A percentile compares a stretch with the other conserved stretches of the same genome.
Conservation (phyloP, 2,113 vertebrate genomes). For the Lipophrys pholis region DNA sequence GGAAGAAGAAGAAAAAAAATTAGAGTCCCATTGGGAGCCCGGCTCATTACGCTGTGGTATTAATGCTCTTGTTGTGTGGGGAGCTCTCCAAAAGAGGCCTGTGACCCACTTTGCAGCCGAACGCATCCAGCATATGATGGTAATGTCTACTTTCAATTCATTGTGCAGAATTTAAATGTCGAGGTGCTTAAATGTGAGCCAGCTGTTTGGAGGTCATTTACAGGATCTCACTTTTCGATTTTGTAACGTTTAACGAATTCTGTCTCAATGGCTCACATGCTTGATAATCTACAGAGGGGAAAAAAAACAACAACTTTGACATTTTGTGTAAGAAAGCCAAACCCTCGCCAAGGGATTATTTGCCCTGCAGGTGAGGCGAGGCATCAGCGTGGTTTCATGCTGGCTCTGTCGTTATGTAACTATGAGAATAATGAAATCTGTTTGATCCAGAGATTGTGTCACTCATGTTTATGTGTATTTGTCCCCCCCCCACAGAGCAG, state of each 20-base stretch:
- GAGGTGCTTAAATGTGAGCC: not conserved
- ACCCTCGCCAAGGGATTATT: too few species aligned
- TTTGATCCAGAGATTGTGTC: conserved; percentile 34
- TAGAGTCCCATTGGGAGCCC: conserved; percentile 54
- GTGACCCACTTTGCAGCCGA: conserved; percentile 63
- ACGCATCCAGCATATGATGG: conserved; percentile 14
- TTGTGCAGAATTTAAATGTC: not conserved
- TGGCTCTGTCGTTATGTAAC: conserved; percentile 43
- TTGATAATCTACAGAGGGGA: too few species aligned
- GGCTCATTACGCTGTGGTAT: conserved; percentile 64
- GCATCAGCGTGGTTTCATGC: conserved; percentile 15
- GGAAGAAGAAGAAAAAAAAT: conserved; percentile 42
- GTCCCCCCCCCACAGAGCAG: conserved; percentile 78
- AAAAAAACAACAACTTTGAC: too few species aligned
- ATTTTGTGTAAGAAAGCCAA: too few species aligned
- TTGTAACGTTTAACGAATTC: too few species aligned
- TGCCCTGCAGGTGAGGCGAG: conserved; percentile 41
- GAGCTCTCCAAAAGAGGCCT: conserved; percentile 55
- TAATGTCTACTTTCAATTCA: conserved; percentile 9
- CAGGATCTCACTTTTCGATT: too few species aligned
- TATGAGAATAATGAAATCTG: conserved; percentile 44
- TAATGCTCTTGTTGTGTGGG: conserved; percentile 52
- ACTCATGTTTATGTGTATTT: conserved; percentile 40
- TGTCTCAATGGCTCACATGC: too few species aligned
- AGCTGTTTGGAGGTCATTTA: not conserved